Conservation (phyloP, 2,888 invertebrate species). For the Torymus texanus region DNA sequence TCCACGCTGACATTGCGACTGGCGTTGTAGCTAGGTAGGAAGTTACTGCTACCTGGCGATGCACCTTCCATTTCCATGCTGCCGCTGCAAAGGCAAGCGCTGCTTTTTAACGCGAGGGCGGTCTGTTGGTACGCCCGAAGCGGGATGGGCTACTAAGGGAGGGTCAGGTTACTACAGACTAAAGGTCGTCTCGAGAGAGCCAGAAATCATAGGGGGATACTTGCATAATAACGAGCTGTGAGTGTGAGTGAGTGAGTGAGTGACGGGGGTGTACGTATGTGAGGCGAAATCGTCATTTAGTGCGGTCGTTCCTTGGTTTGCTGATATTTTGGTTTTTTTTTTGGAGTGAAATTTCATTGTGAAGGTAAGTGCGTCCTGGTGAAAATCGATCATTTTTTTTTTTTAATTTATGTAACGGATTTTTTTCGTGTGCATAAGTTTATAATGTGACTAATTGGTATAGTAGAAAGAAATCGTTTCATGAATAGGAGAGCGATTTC, state of each 20-base stretch:
- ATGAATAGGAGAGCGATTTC: too few relatives aligned
- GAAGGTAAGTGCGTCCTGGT: too few relatives aligned
- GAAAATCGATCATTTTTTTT: too few relatives aligned
- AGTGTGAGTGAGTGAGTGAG: too few relatives aligned
- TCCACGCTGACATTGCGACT: constrained; percentile 75
- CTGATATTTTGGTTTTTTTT: background rate
- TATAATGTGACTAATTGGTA: too few relatives aligned
- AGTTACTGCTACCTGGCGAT: constrained; percentile 72
- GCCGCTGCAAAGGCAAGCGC: constrained; percentile 64
- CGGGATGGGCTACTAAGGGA: background rate
- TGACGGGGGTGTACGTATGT: too few relatives aligned
- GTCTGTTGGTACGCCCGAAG: background rate
- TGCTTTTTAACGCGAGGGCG: constrained; percentile 24
- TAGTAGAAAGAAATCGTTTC: too few relatives aligned
- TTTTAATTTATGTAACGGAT: too few relatives aligned
- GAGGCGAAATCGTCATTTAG: too few relatives aligned
- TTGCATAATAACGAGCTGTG: too few relatives aligned
- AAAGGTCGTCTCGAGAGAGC: constrained; percentile 16
- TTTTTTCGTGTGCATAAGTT: too few relatives aligned
- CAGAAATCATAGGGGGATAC: background rate
- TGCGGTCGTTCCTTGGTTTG: background rate
- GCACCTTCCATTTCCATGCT: constrained; percentile 74
- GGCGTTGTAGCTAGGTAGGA: constrained; percentile 70
- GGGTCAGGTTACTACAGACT: constrained; percentile 25
- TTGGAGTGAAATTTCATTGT: too few relatives aligned